Conservation (phyloP, 2,888 invertebrate species). For the Noctua comes region DNA sequence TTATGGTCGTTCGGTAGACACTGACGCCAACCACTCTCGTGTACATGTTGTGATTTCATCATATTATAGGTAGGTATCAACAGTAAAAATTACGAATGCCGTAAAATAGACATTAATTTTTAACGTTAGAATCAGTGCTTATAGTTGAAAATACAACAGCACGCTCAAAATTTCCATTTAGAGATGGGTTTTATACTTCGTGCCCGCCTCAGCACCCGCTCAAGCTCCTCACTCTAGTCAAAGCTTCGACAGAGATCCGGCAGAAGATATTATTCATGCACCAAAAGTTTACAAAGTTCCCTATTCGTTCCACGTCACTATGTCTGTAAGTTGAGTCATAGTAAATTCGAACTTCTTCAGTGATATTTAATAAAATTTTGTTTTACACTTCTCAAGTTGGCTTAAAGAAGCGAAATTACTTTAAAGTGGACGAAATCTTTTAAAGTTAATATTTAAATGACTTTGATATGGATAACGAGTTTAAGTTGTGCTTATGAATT, state of each 20-base stretch:
- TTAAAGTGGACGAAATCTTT: constrained; percentile 21
- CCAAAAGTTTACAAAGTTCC: constrained; percentile 64
- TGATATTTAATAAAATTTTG: constrained; percentile 26
- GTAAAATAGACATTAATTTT: background rate
- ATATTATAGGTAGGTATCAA: no score
- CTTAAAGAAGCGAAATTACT: constrained; percentile 15
- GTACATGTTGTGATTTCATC: background rate
- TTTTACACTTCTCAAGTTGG: constrained; percentile 24
- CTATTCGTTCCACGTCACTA: constrained; percentile 61
- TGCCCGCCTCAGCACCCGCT: background rate
- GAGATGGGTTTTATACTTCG: background rate
- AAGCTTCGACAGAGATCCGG: constrained; percentile 42
- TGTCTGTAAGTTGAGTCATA: constrained; percentile 44
- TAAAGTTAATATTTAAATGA: background rate
- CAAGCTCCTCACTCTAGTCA: background rate
- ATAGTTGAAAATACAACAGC: background rate
- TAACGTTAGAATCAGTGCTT: background rate
- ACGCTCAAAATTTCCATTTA: background rate
- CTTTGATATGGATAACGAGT: constrained; percentile 3
- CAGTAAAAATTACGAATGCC: background rate
- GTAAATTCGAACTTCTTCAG: constrained; percentile 35
- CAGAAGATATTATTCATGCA: constrained; percentile 65
- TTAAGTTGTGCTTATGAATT: constrained; percentile 3
- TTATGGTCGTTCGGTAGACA: background rate
- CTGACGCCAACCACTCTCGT: background rate